Evolutionary conservation across 2,888 invertebrate genomes (phyloP), one percentile per base, ranked within the genome.

Genomic region (Eupithecia centaureata): DNA sequence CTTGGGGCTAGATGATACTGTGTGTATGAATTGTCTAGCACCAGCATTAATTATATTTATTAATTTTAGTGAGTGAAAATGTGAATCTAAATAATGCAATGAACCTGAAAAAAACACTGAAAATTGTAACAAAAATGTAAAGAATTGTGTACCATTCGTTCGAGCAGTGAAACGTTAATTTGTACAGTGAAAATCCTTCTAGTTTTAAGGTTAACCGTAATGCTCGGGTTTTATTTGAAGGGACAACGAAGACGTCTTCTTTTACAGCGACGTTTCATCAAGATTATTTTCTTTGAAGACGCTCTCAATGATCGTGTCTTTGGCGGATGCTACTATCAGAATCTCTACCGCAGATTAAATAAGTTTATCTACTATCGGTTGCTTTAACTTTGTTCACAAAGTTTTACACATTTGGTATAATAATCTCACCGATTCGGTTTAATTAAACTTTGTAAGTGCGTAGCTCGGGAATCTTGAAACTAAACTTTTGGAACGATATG

Each of bases 191-290:
- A 52, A 52, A 52, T 52, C 27, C 27, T 27, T 5, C 15, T 27
- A 25, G 52, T 52, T 52, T 52, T 27, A 52, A 4, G 47, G 22
- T 47, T 47, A 10, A 47, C 47, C 47, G 47, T 22, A 47, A 47
- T 47, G 47, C 10, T n/a, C 47, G 10, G 22, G 47, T 47, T 47
- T 52, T 27, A 25, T 25, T 52, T 15, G 15, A 28, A 56, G 15
- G 78, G 80, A 70, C 81, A 81, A 79, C 79, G 80, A 73, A 79
- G 82, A 83, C 84, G 79, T 84, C 84, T 79, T 81, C 79, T 83
- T 89, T 87, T 89, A 88, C 85, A 83, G 86, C 79, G 85, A 86
- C 86, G 83, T 91, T 89, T 85, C 86, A 90, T 89, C 87, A 87
- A 90, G 89, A 89, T 90, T 88, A 88, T 88, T 88, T 86, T 85